phyloP scores from a whole-genome alignment of 2,797 vertebrate species.

The Fratercula arctica region DNA sequence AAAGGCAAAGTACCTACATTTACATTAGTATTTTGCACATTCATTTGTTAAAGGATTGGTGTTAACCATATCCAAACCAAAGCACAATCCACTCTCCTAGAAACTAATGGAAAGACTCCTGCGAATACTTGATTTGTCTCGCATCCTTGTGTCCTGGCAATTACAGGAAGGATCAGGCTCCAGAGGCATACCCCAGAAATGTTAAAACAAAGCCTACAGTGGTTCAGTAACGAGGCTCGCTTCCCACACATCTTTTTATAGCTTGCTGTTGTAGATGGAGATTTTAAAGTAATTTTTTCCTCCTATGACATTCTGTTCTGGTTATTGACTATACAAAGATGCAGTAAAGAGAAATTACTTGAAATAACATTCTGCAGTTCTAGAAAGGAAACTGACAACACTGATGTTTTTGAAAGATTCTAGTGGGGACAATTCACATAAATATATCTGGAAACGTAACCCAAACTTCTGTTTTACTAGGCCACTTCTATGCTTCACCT shows the following conservation, averaged over 20 bases:
- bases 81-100: background rate
- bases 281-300: background rate
- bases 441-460: background rate
- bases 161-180: background rate
- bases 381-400: background rate
- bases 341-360: background rate
- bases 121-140: background rate
- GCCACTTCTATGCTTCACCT: background rate
- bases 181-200: background rate
- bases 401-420: background rate
- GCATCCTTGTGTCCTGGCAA: background rate
- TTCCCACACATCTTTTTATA: background rate
- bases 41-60: background rate
- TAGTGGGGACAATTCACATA: background rate
- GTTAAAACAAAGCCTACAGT: background rate
- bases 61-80: background rate
- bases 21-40: constrained; percentile 47
- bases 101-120: background rate
- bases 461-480: background rate
- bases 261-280: background rate
- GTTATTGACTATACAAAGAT: background rate
- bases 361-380: background rate
- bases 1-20: constrained; percentile 30
- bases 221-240: background rate
- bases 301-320: background rate